These are phyloP conservation scores for Marcusenius ussheri DNA, from an alignment of 2,113 vertebrate species.

Conservation along the genomic window DNA sequence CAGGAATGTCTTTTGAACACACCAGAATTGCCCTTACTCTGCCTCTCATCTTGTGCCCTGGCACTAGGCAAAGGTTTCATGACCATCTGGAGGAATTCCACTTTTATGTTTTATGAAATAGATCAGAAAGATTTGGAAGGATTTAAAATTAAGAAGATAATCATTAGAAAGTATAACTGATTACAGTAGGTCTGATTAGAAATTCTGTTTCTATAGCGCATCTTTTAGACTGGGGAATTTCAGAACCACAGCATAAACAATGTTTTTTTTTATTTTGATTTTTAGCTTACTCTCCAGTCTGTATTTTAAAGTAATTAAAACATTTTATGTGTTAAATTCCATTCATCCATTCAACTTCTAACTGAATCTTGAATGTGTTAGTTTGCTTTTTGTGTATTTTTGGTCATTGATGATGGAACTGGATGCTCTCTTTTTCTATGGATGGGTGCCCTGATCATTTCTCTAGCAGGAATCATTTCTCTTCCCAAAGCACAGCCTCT, in stretches of 20 bases:
- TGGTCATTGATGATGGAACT: background rate
- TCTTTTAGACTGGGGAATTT: background rate
- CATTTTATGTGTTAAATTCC: background rate
- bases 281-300: background rate
- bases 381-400: slow-evolving; percentile 16
- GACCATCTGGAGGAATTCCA: background rate
- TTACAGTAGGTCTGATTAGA: background rate
- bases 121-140: background rate
- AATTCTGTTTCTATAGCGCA: background rate
- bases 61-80: background rate
- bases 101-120: background rate
- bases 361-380: background rate
- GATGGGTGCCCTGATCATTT: background rate
- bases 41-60: background rate
- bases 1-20: background rate
- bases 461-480: background rate
- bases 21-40: background rate
- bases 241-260: background rate
- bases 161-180: background rate
- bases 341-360: background rate
- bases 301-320: background rate
- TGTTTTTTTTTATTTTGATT: background rate
- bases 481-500: background rate
- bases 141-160: background rate
- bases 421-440: background rate